Evolutionary conservation across 2,113 vertebrate genomes (phyloP), one percentile per base, ranked within the genome.

Genomic region (Anas platyrhynchos): DNA sequence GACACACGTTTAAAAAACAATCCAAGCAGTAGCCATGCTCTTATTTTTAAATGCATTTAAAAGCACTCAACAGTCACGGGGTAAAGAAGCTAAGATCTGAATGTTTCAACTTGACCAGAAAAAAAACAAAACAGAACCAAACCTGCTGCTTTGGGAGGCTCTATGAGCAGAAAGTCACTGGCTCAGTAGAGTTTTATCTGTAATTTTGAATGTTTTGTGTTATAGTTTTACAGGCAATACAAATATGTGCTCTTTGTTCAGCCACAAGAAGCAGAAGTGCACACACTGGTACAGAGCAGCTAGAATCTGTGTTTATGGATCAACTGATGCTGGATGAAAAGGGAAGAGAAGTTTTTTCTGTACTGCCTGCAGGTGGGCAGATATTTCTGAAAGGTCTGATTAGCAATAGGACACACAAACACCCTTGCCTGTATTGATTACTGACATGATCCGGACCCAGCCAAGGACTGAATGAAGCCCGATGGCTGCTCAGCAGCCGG

Each of bases 121-220:
- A 34, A 13, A 17, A 17, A 44, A 44, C 6, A 44, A 44, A 20
- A 10, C 46, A 18, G 20, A 46, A 46, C 9, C 46, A 46, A 46
- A 21, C 46, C 20, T 21, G 63, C 20, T 14, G n/a, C 86, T 38
- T 41, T 62, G 41, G 56, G 46, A 86, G 34, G 32, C 18, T 65
- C 75, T 44, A 23, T 3, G 26, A 10, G 3, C 17, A 34, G 16
- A 2, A 43, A 27, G 9, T 2, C 21, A 3, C 13, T 7, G n/a
- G 38, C n/a, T 52, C 4, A 2, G 46, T 0, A 6, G 69, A 59
- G 13, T 10, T 32, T 43, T 21, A 27, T 44, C 62, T 56, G 32
- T 7, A 8, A 2, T 31, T 65, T n/a, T 9, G 21, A 54, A 69
- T n/a, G 34, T 2, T 50, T 5, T 17, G 16, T 14, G 5, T 50